These are phyloP conservation scores for Drosophila pseudoananassae DNA, from an alignment of 1,140 invertebrate genomes.

Conservation along the genomic window DNA sequence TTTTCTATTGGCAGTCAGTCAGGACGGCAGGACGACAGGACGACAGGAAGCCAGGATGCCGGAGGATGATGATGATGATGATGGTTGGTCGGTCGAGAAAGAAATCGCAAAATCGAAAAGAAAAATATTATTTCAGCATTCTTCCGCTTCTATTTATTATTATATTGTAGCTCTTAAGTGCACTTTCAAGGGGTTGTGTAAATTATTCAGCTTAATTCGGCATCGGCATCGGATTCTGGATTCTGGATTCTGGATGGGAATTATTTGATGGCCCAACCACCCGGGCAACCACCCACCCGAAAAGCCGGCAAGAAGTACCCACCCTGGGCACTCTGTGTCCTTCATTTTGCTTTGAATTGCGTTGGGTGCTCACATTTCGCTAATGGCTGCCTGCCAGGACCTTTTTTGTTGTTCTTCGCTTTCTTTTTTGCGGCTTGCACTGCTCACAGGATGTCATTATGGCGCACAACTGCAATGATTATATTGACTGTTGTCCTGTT, in stretches of 20 bases:
- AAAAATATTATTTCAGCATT: conserved; percentile 48
- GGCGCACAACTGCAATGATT: conserved; percentile 75
- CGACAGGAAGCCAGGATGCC: conserved; percentile 30
- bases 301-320: background rate
- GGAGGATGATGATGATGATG: conserved; percentile 12
- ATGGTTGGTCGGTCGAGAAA: conserved; percentile 8
- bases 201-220: conserved; percentile 81
- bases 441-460: conserved; percentile 77
- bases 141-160: conserved; percentile 45
- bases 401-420: conserved; percentile 11
- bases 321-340: conserved; percentile 25
- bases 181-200: conserved; percentile 77
- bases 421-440: conserved; percentile 46
- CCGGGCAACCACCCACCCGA: background rate
- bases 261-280: background rate
- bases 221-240: conserved; percentile 44
- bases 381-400: conserved; percentile 76
- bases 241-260: background rate
- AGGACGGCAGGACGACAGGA: conserved; percentile 22
- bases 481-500: conserved; percentile 52
- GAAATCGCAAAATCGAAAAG: conserved; percentile 34
- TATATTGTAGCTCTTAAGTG: conserved; percentile 70
- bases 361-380: conserved; percentile 80
- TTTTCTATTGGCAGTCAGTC: conserved; percentile 75
- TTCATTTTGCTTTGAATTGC: conserved; percentile 54